Percentiles rank a stretch among this genome's conserved stretches.
These are phyloP conservation scores for Tribolium freemani DNA, from an alignment of 2,888 invertebrate species.

Conservation along the genomic window DNA sequence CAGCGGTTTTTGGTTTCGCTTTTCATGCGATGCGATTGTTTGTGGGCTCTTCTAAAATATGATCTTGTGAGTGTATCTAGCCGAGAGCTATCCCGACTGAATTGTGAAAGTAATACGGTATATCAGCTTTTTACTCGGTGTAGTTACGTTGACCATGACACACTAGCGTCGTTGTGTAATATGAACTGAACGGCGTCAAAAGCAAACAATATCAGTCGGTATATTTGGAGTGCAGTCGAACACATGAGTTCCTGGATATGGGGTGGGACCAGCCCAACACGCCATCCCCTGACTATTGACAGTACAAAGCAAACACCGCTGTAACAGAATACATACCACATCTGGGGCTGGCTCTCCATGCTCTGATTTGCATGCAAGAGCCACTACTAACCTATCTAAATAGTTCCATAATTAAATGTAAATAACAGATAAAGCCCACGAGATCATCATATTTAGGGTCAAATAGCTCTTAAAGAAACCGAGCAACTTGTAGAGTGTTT, in stretches of 20 bases:
- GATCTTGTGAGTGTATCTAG: conserved; percentile 5
- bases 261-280: conserved; percentile 3
- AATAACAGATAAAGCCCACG: conserved; percentile 44
- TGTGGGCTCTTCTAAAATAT: background rate
- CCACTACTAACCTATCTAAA: conserved; percentile 49
- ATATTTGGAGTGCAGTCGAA: conserved; percentile 37
- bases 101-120: conserved; percentile 42
- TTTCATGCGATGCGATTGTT: background rate
- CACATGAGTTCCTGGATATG: conserved; percentile 13
- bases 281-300: conserved; percentile 43
- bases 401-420: conserved; percentile 52
- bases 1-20: background rate
- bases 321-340: conserved; percentile 48
- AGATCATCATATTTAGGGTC: conserved; percentile 19
- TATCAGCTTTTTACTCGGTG: conserved; percentile 36
- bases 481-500: background rate
- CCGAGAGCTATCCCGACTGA: conserved; percentile 16
- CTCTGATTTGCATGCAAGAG: conserved; percentile 46
- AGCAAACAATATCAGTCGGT: conserved; percentile 45
- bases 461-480: background rate
- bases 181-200: conserved; percentile 45
- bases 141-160: conserved; percentile 41
- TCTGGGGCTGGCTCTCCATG: conserved; percentile 46
- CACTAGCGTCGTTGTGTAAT: conserved; percentile 43
- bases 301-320: conserved; percentile 48